Evolutionary conservation across 1,140 invertebrate species (phyloP), one percentile per base, ranked within the genome.

Genomic region (Leucophenga varia): DNA sequence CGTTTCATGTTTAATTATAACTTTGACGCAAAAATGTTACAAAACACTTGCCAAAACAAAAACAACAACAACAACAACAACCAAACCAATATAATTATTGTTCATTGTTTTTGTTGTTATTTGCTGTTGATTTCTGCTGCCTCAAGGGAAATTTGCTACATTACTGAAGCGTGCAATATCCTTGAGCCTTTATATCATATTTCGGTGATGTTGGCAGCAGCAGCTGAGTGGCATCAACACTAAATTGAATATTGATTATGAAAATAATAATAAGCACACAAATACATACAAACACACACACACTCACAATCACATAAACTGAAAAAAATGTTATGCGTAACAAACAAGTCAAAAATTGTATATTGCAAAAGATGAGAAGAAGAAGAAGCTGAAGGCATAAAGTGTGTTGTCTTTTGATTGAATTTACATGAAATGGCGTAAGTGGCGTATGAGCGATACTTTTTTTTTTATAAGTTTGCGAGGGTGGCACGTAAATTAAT

Each of bases 231-330:
- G 46, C 49, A 25, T 36, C 31, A 14, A 36, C n/a, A n/a, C 63
- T 55, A 65, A 65, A 65, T 65, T 65, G 63, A 65, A 65, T 65
- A 65, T 65, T 65, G 63, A 65, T 65, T 65, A 65, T 65, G 63
- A 65, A 65, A 67, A 65, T 65, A 65, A 65, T 65, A 65, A 65
- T 65, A 65, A 67, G 61, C 61, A n/a, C n/a, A n/a, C n/a, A n/a
- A n/a, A n/a, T n/a, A n/a, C n/a, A n/a, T n/a, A n/a, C n/a, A n/a
- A n/a, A n/a, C n/a, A n/a, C n/a, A n/a, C n/a, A n/a, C n/a, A n/a
- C n/a, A n/a, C n/a, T n/a, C n/a, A n/a, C n/a, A n/a, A n/a, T n/a
- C n/a, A n/a, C n/a, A n/a, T n/a, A n/a, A n/a, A n/a, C n/a, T n/a
- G n/a, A n/a, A 61, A 67, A 61, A 25, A 65, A 65, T 67, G n/a